Base-by-base conservation (phyloP, 2,888 invertebrate genomes). In the Linyphia triangularis region DNA sequence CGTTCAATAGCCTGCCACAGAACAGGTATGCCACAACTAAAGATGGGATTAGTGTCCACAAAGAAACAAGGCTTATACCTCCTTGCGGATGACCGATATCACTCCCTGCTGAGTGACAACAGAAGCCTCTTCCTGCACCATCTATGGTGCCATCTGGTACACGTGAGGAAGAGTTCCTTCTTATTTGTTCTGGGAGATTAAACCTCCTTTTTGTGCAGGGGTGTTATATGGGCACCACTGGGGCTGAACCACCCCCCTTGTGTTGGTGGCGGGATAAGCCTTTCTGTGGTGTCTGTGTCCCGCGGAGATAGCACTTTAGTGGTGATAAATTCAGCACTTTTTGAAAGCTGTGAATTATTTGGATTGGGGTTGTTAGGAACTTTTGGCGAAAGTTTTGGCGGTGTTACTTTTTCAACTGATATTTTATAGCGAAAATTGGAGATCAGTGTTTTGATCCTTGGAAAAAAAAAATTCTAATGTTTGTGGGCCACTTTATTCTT, bases 11-110 rank as follows among this genome's bases (percentile, higher is more conserved):
- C 28, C 73, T 43, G 43, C 24, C 26, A 30, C 30, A n/a, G 28
- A 7, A 57, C 19, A 24, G 24, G 26, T 26, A 63, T 24, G 43
- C 43, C 7, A 16, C 57, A 22, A 69, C 69, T n/a, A 69, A 85
- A 67, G 28, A 30, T 57, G n/a, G 69, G 84, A 75, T 85, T 85
- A 85, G 19, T 3, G 51, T n/a, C 19, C 7, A 22, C 16, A 51
- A 73, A 73, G 67, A 85, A 77, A 67, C 73, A 51, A 51, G 51
- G 69, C n/a, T 69, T 77, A 77, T 67, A 40, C 73, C 37, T 77
- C 22, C 33, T 13, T 7, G 16, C 2, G 51, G 43, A 51, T 59
- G 84, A 30, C 77, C 59, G 77, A 33, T 19, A n/a, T 19, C 30
- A 59, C 57, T 57, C 24, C 84, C 67, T 26, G 67, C 69, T 37